Evolutionary conservation across 2,113 vertebrate genomes (phyloP).

Genomic region (Apteryx mantelli): DNA sequence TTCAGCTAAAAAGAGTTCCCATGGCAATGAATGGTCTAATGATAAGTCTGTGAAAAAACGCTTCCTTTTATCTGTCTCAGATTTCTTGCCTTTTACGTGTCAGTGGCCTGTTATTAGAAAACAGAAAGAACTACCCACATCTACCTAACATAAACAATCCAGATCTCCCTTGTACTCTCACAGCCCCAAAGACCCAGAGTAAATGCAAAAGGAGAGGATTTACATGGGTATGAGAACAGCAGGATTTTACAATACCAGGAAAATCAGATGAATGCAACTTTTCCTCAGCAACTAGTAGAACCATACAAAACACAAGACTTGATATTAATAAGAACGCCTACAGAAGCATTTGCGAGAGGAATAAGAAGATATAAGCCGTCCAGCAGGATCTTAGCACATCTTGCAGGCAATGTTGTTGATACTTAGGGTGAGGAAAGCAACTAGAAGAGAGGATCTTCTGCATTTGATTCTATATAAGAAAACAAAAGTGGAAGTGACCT

Average conservation of each 20-base stretch:
- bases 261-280: not conserved
- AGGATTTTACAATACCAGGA: constrained; percentile 12
- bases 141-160: not conserved
- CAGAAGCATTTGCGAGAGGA: not conserved
- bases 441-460: not conserved
- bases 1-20: constrained; percentile 22
- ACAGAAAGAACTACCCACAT: not conserved
- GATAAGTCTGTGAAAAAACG: not conserved
- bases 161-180: not conserved
- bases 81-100: not conserved
- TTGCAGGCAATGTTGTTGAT: not conserved
- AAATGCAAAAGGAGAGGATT: constrained; percentile 6
- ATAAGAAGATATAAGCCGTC: not conserved
- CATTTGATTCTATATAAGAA: not conserved
- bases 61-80: not conserved
- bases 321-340: not conserved
- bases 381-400: not conserved
- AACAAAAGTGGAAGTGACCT: not conserved
- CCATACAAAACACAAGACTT: not conserved
- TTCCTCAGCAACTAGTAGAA: constrained; percentile 22
- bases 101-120: constrained; percentile 14
- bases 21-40: constrained; percentile 23
- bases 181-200: not conserved
- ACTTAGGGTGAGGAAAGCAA: not conserved
- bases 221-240: not conserved